A percentile compares a stretch with the other conserved stretches of the same genome.
Evolutionary conservation across 2,797 vertebrate species (phyloP).

Genomic region (Takifugu ocellatus): DNA sequence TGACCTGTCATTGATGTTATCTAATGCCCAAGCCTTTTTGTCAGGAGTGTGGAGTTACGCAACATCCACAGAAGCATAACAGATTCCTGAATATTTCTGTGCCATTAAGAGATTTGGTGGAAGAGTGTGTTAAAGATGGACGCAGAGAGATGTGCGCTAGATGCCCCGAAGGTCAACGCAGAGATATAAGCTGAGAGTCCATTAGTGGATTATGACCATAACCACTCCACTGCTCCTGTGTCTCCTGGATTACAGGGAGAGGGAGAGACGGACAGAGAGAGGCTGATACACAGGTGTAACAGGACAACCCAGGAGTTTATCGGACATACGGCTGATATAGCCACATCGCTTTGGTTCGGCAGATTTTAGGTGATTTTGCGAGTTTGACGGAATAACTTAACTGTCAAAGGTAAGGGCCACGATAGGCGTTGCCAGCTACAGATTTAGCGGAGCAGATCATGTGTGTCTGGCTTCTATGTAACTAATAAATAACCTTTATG

Average conservation of each 20-base stretch:
- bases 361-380: constrained; percentile 8
- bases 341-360: not conserved
- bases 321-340: constrained; percentile 10
- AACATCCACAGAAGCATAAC: constrained; percentile 15
- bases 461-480: constrained; percentile 7
- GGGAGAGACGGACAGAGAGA: constrained; percentile 37
- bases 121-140: constrained; percentile 18
- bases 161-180: constrained; percentile 53
- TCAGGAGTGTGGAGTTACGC: constrained; percentile 17
- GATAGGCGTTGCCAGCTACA: not conserved
- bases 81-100: constrained; percentile 13
- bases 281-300: constrained; percentile 7
- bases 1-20: not conserved
- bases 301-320: constrained; percentile 32
- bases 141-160: constrained; percentile 15
- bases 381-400: constrained; percentile 1
- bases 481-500: constrained; percentile 7
- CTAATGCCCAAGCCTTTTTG: not conserved
- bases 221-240: constrained; percentile 47
- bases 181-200: constrained; percentile 65
- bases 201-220: constrained; percentile 76
- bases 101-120: constrained; percentile 35
- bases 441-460: not conserved
- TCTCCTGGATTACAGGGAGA: constrained; percentile 59
- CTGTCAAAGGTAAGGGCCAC: constrained; percentile 37